Conservation (phyloP, 2,888 invertebrate species). For the Yponomeuta plumbellus region DNA sequence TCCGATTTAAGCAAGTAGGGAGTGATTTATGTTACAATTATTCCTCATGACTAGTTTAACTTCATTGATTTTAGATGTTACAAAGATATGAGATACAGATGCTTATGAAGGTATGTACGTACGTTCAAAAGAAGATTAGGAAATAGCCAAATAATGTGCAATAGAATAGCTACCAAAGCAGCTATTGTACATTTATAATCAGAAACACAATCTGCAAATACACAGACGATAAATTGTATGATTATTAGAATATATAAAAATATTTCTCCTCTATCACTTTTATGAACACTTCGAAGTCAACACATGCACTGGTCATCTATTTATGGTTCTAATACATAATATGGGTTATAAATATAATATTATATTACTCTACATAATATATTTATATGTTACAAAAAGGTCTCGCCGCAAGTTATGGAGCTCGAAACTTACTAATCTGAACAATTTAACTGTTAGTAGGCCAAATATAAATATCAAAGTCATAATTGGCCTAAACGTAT, state of each 20-base stretch:
- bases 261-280: conserved; percentile 69
- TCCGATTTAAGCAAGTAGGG: not conserved
- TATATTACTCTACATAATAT: conserved; percentile 21
- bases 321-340: conserved; percentile 42
- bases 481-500: too few relatives aligned
- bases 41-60: not conserved
- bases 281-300: conserved; percentile 66
- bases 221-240: conserved; percentile 37
- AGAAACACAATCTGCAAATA: conserved; percentile 30
- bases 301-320: conserved; percentile 55
- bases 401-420: too few relatives aligned
- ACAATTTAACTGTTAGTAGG: too few relatives aligned
- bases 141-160: not conserved
- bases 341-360: conserved; percentile 23
- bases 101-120: too few relatives aligned
- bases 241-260: conserved; percentile 61
- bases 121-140: too few relatives aligned
- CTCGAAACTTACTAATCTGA: too few relatives aligned
- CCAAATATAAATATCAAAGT: too few relatives aligned
- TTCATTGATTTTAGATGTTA: not conserved
- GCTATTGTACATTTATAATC: not conserved
- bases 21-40: not conserved
- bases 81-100: too few relatives aligned
- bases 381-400: too few relatives aligned
- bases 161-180: not conserved